A percentile compares a stretch with the other conserved stretches of the same genome.
Evolutionary conservation across 2,888 invertebrate species (phyloP).

Genomic region (Zele albiditarsus): DNA sequence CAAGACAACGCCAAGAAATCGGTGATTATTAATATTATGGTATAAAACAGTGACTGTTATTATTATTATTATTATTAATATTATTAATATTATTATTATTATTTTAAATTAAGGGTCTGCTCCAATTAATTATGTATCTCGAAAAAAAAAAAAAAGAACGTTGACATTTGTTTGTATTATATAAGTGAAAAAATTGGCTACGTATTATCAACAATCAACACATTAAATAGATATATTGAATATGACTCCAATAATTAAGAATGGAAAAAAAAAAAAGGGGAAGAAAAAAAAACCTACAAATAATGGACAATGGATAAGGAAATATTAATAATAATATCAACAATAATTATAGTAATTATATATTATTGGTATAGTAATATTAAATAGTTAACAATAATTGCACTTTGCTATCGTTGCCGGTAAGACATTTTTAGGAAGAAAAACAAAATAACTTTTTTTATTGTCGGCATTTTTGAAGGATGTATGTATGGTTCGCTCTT

Average conservation of each 20-base stretch:
- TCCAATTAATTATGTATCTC: conserved; percentile 29
- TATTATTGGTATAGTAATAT: conserved; percentile 30
- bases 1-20: conserved; percentile 2
- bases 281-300: conserved; percentile 22
- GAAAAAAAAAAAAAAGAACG: conserved; percentile 22
- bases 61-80: conserved; percentile 3
- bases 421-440: conserved; percentile 32
- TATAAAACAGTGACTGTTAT: conserved; percentile 25
- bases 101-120: conserved; percentile 12
- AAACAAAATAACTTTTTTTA: conserved; percentile 37
- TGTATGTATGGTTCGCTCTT: background rate
- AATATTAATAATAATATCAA: conserved; percentile 25
- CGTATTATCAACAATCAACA: conserved; percentile 21
- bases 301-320: conserved; percentile 21
- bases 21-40: background rate
- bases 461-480: conserved; percentile 28
- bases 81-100: conserved; percentile 4
- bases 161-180: conserved; percentile 43
- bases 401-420: conserved; percentile 41
- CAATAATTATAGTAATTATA: conserved; percentile 32
- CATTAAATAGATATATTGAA: conserved; percentile 9
- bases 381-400: conserved; percentile 36
- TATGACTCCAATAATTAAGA: conserved; percentile 17
- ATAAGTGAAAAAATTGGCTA: conserved; percentile 31
- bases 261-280: conserved; percentile 13